Evolutionary conservation across 2,113 vertebrate species (phyloP), one percentile per base, ranked within the genome.

Genomic region (Bubo blakistoni): DNA sequence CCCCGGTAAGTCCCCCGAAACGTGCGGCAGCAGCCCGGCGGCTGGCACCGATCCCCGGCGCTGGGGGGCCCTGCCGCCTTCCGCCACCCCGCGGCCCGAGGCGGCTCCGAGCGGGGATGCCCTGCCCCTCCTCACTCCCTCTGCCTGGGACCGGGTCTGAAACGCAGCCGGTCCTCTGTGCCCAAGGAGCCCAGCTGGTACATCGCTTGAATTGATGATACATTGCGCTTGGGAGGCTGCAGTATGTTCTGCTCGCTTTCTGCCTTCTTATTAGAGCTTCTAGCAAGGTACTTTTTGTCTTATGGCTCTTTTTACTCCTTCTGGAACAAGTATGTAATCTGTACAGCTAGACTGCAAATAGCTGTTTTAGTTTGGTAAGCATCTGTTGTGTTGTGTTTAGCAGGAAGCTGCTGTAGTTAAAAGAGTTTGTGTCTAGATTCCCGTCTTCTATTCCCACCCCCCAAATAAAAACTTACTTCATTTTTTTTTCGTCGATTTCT

Each of bases 221-320:
- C 27, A 4, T 16, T 22, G 38, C 5, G 10, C 21, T 22, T 15
- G 7, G 22, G 16, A 7, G 40, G 7, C 51, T 65, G 20, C 34
- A 0, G 24, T 6, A 2, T 2, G 8, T 36, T 59, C 51, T 29
- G 11, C 11, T 34, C 2, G 5, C 20, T 25, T 10, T 40, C 25
- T 12, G 46, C 10, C 1, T 13, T 19, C 30, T 24, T 12, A 4
- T 1, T 27, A 2, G 30, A 34, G 51, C 34, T 71, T 58, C 21
- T 42, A 34, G 34, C 20, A 2, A 5, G n/a, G 20, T 8, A 0
- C 3, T 49, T 40, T 40, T 55, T 12, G 22, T 38, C 22, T n/a
- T 27, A 34, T 0, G 18, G n/a, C 7, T 38, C 16, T 16, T 47
- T 19, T 63, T 6, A 30, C 12, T 27, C 16, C 29, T 51, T 6